Evolutionary conservation across 2,113 vertebrate species (phyloP), one percentile per base, ranked within the genome.

Genomic region (Onychostruthus taczanowskii): DNA sequence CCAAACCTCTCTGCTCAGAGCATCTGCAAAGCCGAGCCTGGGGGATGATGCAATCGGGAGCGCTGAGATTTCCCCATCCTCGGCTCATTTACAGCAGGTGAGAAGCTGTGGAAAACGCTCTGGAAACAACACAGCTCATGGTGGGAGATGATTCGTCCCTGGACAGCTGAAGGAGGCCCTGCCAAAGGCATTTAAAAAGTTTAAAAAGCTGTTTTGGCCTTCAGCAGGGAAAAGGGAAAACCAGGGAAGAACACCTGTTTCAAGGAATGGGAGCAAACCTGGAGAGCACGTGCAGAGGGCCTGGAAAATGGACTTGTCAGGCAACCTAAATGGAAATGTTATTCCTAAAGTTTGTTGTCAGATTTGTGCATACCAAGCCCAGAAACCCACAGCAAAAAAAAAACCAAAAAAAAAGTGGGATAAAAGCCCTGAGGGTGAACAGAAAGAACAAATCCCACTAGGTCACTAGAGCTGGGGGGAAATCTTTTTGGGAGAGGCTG

Each of bases 231-330:
- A 46, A 77, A 87, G 74, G 26, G 53, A 89, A 91, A 77, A 77
- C 4, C 28, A 70, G 47, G 43, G 72, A 80, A 37, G 11, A 75
- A 24, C 96, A 92, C 91, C 89, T 95, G 94, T 7, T 89, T 23
- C 49, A 16, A 56, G 88, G 84, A 64, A 68, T 7, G 13, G 67
- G 12, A 75, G 17, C 44, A n/a, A 8, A 35, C 64, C 75, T 84
- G 64, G 82, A 77, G 67, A 94, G 75, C 79, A 16, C 10, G 17
- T 9, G 44, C n/a, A 62, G 77, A 70, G 84, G 50, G 62, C 19
- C 82, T 96, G 83, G 41, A 16, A 81, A 84, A 28, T 1, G 14
- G 41, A 24, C 28, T 93, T 17, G 64, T 86, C 83, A 49, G 50
- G 76, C 11, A 43, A 13, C 84, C 55, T 5, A 35, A 90, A 68